Evolutionary conservation across 2,888 invertebrate species (phyloP), one percentile per base, ranked within the genome.

Genomic region (Epinotia nisella): DNA sequence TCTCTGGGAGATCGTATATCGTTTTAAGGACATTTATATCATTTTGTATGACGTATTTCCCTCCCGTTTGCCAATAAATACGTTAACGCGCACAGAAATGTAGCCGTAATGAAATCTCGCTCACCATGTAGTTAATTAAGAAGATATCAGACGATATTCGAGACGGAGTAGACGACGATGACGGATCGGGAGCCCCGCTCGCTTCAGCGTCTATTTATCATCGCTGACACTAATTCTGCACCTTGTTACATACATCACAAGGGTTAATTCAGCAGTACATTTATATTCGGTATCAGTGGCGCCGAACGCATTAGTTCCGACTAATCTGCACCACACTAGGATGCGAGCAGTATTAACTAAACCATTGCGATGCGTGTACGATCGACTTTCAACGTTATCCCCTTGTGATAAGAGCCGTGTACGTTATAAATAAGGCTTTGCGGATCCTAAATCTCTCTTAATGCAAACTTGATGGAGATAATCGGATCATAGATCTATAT

Each of bases 401-500:
- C 60, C 19, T 61, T 51, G 45, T 45, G 3, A 21, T 45, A 67
- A 67, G 71, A 45, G 45, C 35, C 10, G 21, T 15, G 61, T 24
- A 29, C 10, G 49, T 49, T 24, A n/a, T 29, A 64, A 58, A 35
- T 41, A 55, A 45, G 53, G 29, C 55, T 21, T 45, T 29, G 56
- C 15, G 45, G 56, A 17, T 29, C 58, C 58, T 56, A 56, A 70
- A 70, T 70, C 70, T 70, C 53, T 39, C 64, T 60, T 60, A 72
- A 71, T 71, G 71, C 66, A 66, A 53, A 67, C 67, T 67, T 72
- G 67, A 72, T 67, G 67, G 71, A 72, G 67, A 56, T 67, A 72
- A 67, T 72, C 71, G 67, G 67, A 67, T 67, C 61, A 61, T 41
- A 67, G 66, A 61, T n/a, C n/a, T n/a, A n/a, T 61, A 60, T 56